phyloP scores from a whole-genome alignment of 2,113 vertebrate species.

The Albula goreensis region DNA sequence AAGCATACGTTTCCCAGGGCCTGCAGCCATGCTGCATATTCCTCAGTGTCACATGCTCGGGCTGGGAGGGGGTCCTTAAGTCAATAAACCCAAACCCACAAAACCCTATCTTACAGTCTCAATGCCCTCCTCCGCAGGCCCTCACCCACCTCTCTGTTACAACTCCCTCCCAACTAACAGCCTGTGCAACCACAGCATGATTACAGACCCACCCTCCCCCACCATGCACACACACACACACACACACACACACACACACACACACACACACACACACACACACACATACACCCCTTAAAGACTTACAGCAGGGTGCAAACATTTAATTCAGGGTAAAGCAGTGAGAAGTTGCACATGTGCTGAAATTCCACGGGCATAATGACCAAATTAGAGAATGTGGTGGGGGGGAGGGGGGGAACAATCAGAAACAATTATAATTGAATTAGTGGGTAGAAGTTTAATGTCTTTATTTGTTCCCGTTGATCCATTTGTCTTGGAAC shows the following conservation, averaged over 20 bases:
- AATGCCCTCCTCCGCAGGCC: background rate
- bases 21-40: conserved; percentile 14
- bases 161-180: background rate
- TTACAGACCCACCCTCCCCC: background rate
- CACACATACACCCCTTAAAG: too few species aligned
- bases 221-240: background rate
- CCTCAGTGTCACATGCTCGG: conserved; percentile 13
- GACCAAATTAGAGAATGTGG: background rate
- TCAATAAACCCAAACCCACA: conserved; percentile 24
- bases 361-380: background rate
- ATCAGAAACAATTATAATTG: background rate
- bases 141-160: background rate
- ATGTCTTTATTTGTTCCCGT: background rate
- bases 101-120: conserved; percentile 9
- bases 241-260: background rate
- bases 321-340: background rate
- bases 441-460: background rate
- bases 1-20: conserved; percentile 25
- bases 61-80: conserved; percentile 14
- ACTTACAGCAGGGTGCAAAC: background rate
- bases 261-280: background rate
- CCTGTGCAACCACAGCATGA: conserved; percentile 3
- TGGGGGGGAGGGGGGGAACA: background rate
- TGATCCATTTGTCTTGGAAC: conserved; percentile 6
- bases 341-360: background rate